Evolutionary conservation across 2,888 invertebrate species (phyloP).

Genomic region (Ellobium chinense): DNA sequence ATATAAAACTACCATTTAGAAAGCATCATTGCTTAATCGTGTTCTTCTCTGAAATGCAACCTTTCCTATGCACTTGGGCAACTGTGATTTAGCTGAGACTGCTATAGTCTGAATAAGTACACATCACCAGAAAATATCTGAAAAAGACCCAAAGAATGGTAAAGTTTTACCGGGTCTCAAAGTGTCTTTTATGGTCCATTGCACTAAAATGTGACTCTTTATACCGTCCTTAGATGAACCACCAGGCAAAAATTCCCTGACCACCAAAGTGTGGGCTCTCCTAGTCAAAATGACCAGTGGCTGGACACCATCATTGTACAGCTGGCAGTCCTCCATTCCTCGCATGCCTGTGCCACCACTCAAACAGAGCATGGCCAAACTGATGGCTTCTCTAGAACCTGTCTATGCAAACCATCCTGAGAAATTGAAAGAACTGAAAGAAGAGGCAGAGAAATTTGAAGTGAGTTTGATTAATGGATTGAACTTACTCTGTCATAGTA

Average conservation of each 20-base stretch:
- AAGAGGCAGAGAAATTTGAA: conserved; percentile 77
- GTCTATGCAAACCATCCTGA: conserved; percentile 75
- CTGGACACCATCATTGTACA: conserved; percentile 70
- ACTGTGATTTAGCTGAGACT: no score
- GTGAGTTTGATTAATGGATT: no score
- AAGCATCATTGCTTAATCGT: no score
- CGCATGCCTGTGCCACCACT: conserved; percentile 72
- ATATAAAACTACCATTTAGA: no score
- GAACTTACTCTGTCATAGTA: no score
- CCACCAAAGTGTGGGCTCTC: conserved; percentile 78
- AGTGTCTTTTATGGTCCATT: no score
- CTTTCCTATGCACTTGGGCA: no score
- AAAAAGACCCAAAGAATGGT: no score
- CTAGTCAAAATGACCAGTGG: conserved; percentile 70
- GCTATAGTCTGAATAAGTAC: no score
- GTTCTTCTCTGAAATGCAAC: no score
- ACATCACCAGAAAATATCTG: no score
- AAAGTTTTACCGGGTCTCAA: no score
- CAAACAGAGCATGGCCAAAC: conserved; percentile 70
- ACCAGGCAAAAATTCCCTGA: conserved; percentile 75
- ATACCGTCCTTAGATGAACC: conserved; percentile 77
- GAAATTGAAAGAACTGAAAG: conserved; percentile 75
- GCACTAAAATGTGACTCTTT: background rate
- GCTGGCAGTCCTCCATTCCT: conserved; percentile 74
- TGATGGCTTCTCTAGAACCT: conserved; percentile 79